Evolutionary conservation across 1,140 invertebrate species (phyloP).

Genomic region (Listronotus oregonensis): DNA sequence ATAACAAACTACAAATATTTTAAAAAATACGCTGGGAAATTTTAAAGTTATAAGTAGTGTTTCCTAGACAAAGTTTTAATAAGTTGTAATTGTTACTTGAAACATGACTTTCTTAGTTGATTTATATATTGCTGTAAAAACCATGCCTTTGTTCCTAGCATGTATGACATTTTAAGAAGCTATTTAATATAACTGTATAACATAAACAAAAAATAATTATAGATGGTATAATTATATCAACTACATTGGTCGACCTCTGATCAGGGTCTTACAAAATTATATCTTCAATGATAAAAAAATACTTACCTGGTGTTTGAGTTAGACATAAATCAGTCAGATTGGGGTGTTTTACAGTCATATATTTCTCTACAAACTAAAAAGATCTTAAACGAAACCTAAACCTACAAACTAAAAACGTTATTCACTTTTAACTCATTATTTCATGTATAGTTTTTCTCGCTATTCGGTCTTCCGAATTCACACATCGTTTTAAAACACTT

Average conservation of each 20-base stretch:
- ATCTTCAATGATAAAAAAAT: slow-evolving; percentile 3
- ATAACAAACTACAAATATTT: too few relatives aligned
- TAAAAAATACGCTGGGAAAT: too few relatives aligned
- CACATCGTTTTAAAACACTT: slow-evolving; percentile 31
- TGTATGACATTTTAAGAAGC: too few relatives aligned
- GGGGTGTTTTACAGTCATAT: slow-evolving; percentile 33
- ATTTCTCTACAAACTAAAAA: slow-evolving; percentile 28
- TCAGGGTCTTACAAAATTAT: not conserved
- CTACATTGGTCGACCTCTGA: not conserved
- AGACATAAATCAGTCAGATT: slow-evolving; percentile 31
- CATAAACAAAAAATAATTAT: too few relatives aligned
- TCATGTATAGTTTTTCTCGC: slow-evolving; percentile 41
- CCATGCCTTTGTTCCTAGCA: too few relatives aligned
- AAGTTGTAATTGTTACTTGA: too few relatives aligned
- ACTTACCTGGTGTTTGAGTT: slow-evolving; percentile 22
- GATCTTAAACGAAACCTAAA: slow-evolving; percentile 29
- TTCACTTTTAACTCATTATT: slow-evolving; percentile 36
- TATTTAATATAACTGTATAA: too few relatives aligned
- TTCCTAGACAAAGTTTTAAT: too few relatives aligned
- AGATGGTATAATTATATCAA: not conserved
- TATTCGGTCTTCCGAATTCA: slow-evolving; percentile 21
- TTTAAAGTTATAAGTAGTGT: too few relatives aligned
- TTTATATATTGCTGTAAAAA: too few relatives aligned
- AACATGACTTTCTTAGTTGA: too few relatives aligned
- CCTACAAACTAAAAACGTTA: slow-evolving; percentile 43